A percentile compares a stretch with the other conserved stretches of the same genome.
phyloP scores from a whole-genome alignment of 2,113 vertebrate genomes.

The Neodontobutis hainanensis region DNA sequence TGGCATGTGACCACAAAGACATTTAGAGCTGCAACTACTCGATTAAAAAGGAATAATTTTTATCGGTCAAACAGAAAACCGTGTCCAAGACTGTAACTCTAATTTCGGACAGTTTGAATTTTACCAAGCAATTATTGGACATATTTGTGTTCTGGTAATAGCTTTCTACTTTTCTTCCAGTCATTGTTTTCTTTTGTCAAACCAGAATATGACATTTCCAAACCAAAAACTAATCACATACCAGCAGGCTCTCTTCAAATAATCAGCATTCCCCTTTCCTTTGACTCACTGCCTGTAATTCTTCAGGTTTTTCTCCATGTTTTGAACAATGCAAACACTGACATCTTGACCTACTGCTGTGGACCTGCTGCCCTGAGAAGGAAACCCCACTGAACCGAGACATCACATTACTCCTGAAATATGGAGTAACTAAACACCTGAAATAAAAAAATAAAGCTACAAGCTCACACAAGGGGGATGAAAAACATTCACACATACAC shows the following conservation, averaged over 20 bases:
- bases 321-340: constrained; percentile 28
- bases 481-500: constrained; percentile 14
- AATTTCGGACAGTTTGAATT: no score
- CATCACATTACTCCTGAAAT: constrained; percentile 11
- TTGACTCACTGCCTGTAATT: constrained; percentile 6
- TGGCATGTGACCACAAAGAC: neutral
- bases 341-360: constrained; percentile 49
- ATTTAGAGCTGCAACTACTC: neutral
- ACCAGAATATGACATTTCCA: constrained; percentile 12
- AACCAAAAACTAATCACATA: constrained; percentile 20
- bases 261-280: neutral
- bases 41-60: neutral
- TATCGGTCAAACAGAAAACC: neutral
- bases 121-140: no score
- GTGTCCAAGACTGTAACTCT: no score
- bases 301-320: constrained; percentile 14
- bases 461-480: neutral
- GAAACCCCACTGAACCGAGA: constrained; percentile 31
- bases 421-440: neutral
- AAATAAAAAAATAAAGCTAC: neutral
- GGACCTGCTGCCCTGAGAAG: constrained; percentile 28
- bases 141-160: no score
- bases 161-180: constrained; percentile 4
- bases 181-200: neutral
- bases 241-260: constrained; percentile 1